Base-by-base conservation (phyloP, 2,797 vertebrate species). In the Syngnathus rostellatus region DNA sequence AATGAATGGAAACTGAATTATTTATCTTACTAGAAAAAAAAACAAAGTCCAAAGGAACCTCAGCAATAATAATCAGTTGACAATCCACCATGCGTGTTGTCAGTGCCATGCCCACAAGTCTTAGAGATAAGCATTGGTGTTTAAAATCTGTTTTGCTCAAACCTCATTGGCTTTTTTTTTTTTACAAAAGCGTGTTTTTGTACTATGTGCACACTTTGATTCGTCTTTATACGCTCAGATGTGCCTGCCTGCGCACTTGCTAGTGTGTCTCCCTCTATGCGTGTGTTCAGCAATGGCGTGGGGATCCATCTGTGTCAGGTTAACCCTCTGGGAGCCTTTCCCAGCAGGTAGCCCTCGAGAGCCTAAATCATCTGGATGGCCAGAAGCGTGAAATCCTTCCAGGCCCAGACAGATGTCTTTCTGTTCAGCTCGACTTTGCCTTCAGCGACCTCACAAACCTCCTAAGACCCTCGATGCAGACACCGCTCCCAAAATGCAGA, bases 381-480 rank as follows among this genome's bases (percentile, higher is more conserved):
- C 82, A 83, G 87, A 89, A 94, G 94, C 93, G 90, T 96, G 94
- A 97, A 96, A 98, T 97, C 90, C 86, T 89, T 89, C 89, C 93
- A 93, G 92, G 90, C 88, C 87, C 16, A 87, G 90, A 92, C 85
- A 91, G 90, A 93, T 92, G 94, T 87, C 93, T 93, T 81, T 75
- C 77, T 83, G 85, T 66, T 84, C 78, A 74, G 74, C 73, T 66
- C 68, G 62, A 59, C 74, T 73, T 78, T 72, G 83, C 54, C 81
- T 77, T 64, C 70, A 53, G 68, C 45, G 81, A 87, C 81, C 84
- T 68, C 72, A 57, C 69, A 67, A 81, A 86, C 82, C 82, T 81
- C 76, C 81, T 72, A 74, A 79, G 77, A 80, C 79, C 83, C 68
- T 77, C 19, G 58, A 68, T 76, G 72, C 58, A 68, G 76, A 70